phyloP scores from a whole-genome alignment of 2,888 invertebrate genomes.

The Drosophila paranaensis region DNA sequence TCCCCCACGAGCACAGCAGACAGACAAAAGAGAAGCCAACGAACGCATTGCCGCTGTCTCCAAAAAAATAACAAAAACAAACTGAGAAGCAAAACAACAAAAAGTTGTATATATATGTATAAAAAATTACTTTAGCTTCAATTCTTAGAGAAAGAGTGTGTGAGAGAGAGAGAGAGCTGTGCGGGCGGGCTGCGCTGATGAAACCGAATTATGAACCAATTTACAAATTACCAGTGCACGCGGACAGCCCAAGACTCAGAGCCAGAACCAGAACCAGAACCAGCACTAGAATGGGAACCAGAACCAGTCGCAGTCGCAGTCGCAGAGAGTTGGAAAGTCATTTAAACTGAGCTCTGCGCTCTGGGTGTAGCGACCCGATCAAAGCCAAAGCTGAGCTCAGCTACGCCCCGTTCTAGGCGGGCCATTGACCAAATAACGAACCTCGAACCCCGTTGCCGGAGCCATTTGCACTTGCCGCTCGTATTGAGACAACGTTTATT shows the following conservation, averaged over 20 bases:
- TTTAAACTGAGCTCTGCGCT: slow-evolving; percentile 5
- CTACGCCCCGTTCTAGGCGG: slow-evolving; percentile 54
- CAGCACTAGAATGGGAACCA: slow-evolving; percentile 3
- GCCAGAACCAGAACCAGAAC: slow-evolving; percentile 4
- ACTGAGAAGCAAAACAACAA: slow-evolving; percentile 27
- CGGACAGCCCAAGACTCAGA: slow-evolving; percentile 32
- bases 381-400: slow-evolving; percentile 17
- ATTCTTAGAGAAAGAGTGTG: slow-evolving; percentile 5
- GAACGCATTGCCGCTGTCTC: slow-evolving; percentile 71
- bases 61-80: slow-evolving; percentile 38
- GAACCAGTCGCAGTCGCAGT: not conserved
- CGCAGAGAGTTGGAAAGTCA: slow-evolving; percentile 14
- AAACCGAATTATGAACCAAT: slow-evolving; percentile 81
- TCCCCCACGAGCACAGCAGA: slow-evolving; percentile 57
- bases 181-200: slow-evolving; percentile 58
- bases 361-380: slow-evolving; percentile 14
- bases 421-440: slow-evolving; percentile 80
- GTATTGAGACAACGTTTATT: slow-evolving; percentile 21
- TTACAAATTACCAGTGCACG: slow-evolving; percentile 75
- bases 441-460: slow-evolving; percentile 38
- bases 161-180: slow-evolving; percentile 16
- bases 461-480: slow-evolving; percentile 52
- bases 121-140: slow-evolving; percentile 36
- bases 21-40: slow-evolving; percentile 78
- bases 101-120: slow-evolving; percentile 20